phyloP scores from a whole-genome alignment of 1,140 invertebrate species.

The Neodiprion pinetum region DNA sequence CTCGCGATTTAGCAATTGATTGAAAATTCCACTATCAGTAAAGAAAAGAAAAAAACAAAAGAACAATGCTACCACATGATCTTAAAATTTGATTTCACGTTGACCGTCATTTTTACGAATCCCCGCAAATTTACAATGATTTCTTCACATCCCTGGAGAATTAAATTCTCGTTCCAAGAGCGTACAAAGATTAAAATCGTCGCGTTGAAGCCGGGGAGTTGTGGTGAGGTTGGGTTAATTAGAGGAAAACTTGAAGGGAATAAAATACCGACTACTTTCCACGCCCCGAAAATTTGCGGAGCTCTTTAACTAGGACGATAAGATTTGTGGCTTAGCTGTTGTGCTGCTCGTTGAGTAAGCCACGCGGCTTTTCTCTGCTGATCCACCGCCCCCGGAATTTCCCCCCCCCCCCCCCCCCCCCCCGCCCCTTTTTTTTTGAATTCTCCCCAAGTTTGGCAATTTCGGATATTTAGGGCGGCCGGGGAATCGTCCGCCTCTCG shows the following conservation, averaged over 20 bases:
- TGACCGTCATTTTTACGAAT: too few relatives aligned
- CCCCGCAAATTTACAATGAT: too few relatives aligned
- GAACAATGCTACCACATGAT: too few relatives aligned
- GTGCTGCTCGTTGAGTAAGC: neutral
- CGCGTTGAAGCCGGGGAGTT: too few relatives aligned
- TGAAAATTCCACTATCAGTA: too few relatives aligned
- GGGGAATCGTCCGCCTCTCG: neutral
- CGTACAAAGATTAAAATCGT: too few relatives aligned
- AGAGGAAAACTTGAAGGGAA: neutral
- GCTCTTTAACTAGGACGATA: neutral
- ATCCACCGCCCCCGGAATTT: neutral
- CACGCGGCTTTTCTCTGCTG: neutral
- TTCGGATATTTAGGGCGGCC: neutral
- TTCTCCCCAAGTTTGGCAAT: neutral
- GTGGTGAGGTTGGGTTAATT: neutral
- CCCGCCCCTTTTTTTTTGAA: neutral
- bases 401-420: neutral
- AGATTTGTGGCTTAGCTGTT: conserved; percentile 1
- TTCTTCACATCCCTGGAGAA: too few relatives aligned
- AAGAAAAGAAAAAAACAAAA: too few relatives aligned
- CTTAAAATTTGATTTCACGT: too few relatives aligned
- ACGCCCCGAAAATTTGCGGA: neutral
- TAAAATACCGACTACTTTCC: neutral
- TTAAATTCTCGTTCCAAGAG: too few relatives aligned
- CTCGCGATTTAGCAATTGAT: too few relatives aligned